Base-by-base conservation (phyloP, 64 coral and sea anemone genomes). In the Cladopsammia gracilis region DNA sequence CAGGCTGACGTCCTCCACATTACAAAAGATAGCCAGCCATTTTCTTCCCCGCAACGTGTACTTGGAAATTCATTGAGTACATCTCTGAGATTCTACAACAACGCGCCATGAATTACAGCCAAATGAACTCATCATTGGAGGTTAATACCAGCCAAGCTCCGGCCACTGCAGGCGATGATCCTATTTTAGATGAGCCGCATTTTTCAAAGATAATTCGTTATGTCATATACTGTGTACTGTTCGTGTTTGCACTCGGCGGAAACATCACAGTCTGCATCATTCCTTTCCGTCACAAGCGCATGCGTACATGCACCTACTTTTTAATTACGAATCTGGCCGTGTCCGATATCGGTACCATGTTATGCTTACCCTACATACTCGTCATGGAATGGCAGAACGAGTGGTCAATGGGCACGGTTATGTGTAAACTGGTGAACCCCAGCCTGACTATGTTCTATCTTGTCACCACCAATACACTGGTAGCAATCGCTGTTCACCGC, bases 361-460 rank as follows among this genome's bases (percentile, higher is more conserved):
- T 94, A 19, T 94, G 92, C 20, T 77, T 94, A 1, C 92, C 92
- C 4, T 82, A 69, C 11, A 71, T 94, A 15, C 52, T 89, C 3
- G 16, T 88, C 25, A 79, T 49, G 50, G 85, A 94, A 44, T 82
- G 46, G 70, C 16, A 50, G 6, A 16, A 23, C 7, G 49, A 65
- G 3, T 94, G 92, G 92, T 73, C 25, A 4, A 73, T 88, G 58
- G 92, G 92, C 0, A 4, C 34, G 25, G 64, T 64, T 0, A 94
- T 94, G 92, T 94, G 92, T 8, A 94, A 89, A 18, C 66, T 94
- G 6, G 92, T 94, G 2, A 88, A 94, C 64, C 92, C 92, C 2
- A 74, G 73, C 58, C 48, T 94, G n/a, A 94, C 92, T 0, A 88
- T 94, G 92, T 94, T 94, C 65, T 69, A 77, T n/a, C 64, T 94